Percentiles rank a stretch among this genome's conserved stretches.
These are phyloP conservation scores for Myanophis thanlyinensis DNA, from an alignment of 2,113 vertebrate genomes.

Conservation along the genomic window DNA sequence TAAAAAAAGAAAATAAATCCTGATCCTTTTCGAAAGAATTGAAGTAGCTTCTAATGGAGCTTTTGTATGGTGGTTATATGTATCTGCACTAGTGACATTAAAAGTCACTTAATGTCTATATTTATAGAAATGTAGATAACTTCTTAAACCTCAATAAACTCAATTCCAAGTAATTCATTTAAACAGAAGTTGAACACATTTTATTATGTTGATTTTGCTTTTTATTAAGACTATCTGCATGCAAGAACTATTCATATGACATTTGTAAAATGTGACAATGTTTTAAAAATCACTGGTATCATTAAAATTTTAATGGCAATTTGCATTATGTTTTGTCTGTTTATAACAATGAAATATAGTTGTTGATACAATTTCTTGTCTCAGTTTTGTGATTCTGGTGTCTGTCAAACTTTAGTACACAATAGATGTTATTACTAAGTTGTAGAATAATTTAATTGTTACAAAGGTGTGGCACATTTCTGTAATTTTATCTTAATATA, in stretches of 20 bases:
- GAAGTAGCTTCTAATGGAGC: conserved; percentile 72
- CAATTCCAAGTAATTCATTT: conserved; percentile 61
- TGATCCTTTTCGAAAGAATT: conserved; percentile 67
- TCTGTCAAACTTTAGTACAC: neutral
- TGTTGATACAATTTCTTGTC: neutral
- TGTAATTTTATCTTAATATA: neutral
- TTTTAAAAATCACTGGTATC: conserved; percentile 32
- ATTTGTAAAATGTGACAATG: neutral
- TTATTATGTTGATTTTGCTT: conserved; percentile 29
- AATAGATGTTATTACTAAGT: neutral
- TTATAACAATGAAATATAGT: neutral
- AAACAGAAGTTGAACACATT: conserved; percentile 53
- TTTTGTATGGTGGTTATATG: conserved; percentile 72
- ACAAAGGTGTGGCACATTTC: neutral
- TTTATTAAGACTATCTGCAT: conserved; percentile 13
- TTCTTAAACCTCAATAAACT: conserved; percentile 74
- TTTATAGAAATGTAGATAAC: conserved; percentile 76
- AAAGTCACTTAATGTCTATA: conserved; percentile 76
- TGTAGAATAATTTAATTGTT: neutral
- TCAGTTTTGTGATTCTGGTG: neutral
- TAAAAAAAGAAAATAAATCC: conserved; percentile 40
- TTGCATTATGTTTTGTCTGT: conserved; percentile 19
- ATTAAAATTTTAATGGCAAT: conserved; percentile 18
- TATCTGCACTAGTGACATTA: conserved; percentile 74
- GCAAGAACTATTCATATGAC: conserved; percentile 10